Base-by-base conservation (phyloP, 92 coral and sea anemone species). In the Nematostella vectensis region DNA sequence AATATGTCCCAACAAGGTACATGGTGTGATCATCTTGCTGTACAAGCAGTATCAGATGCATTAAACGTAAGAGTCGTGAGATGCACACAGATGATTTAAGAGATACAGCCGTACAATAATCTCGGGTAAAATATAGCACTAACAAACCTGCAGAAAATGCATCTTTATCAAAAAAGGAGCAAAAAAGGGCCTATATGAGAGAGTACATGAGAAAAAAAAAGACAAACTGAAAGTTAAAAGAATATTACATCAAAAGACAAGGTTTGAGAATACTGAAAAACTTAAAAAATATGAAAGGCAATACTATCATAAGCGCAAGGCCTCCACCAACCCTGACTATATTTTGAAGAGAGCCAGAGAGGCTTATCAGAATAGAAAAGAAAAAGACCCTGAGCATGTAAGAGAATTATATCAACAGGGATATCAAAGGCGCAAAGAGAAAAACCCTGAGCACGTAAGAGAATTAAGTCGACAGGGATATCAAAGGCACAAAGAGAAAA, bases 41-140 rank as follows among this genome's bases (percentile, higher is more conserved):
- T 72, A 43, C 88, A 80, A 75, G 77, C 79, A 55, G 82, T 75
- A 25, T 69, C 87, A 18, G 78, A 79, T 54, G 31, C 72, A 37
- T 39, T 75, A 2, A 54, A 73, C 61, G 2, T 79, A 37, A 22
- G 47, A 50, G 75, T 80, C 37, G 40, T 33, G 40, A 6, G 8
- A 33, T 6, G 40, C 8, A 33, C 15, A 15, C 40, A 33, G 6
- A 6, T 15, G 8, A 33, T 33, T 33, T 6, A 6, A 6, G 15
- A 33, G 40, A 33, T 33, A 6, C 40, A 33, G 24, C 10, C 1
- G 3, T 17, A 50, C 27, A 50, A 21, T 3, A 2, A 50, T 18
- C n/a, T 29, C 2, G 15, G 8, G 6, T 6, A 33, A 33, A 33
- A 33, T 33, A 15, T 33, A 15, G 6, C 40, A 6, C 40, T 33